Percentiles rank a stretch among this genome's conserved stretches.
Evolutionary conservation across 2,113 vertebrate species (phyloP).

Genomic region (Sardina pilchardus): DNA sequence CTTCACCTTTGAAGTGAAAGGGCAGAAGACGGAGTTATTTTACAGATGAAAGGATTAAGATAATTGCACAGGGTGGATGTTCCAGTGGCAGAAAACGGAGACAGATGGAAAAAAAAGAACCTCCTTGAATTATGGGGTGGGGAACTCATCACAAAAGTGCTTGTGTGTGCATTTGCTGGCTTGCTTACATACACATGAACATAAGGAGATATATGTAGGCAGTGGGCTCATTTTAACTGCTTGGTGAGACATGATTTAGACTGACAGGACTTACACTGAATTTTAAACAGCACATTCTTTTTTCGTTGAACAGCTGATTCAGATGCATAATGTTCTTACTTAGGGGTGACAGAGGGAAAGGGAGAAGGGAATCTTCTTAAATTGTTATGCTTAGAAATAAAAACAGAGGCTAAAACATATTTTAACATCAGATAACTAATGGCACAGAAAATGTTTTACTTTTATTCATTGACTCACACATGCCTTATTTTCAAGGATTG

Average conservation of each 20-base stretch:
- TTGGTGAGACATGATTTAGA: not conserved
- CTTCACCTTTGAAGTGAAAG: constrained; percentile 43
- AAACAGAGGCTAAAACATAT: too few species aligned
- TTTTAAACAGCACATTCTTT: too few species aligned
- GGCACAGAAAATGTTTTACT: too few species aligned
- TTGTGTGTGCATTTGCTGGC: not conserved
- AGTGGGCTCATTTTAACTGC: not conserved
- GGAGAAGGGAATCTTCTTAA: too few species aligned
- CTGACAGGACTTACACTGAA: too few species aligned
- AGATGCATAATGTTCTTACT: too few species aligned
- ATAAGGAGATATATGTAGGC: not conserved
- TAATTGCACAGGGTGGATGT: constrained; percentile 43
- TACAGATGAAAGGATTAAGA: constrained; percentile 54
- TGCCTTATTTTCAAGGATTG: too few species aligned
- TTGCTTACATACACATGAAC: not conserved
- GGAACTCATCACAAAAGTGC: not conserved
- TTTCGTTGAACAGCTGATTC: too few species aligned
- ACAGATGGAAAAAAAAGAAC: not conserved
- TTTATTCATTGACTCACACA: too few species aligned
- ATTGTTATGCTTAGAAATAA: too few species aligned
- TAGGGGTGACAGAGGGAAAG: too few species aligned
- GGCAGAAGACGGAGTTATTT: constrained; percentile 36
- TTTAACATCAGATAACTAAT: too few species aligned
- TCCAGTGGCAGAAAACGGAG: constrained; percentile 30
- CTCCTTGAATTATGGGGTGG: not conserved